Conservation (phyloP, 1,140 invertebrate genomes). For the Drosophila nigrodunni region DNA sequence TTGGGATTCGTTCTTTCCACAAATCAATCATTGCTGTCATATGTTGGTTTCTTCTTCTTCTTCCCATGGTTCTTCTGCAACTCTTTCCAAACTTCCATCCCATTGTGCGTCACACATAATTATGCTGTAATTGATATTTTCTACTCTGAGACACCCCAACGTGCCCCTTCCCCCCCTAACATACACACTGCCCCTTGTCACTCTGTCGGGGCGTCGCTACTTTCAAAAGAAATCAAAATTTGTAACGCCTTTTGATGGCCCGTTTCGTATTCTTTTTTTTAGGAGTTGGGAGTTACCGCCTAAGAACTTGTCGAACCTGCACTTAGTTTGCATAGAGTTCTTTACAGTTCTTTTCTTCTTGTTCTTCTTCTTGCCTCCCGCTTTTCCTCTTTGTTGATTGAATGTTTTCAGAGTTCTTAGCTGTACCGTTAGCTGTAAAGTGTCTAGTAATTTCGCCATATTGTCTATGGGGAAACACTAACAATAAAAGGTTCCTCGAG, state of each 20-base stretch:
- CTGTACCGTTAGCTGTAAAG: constrained; percentile 60
- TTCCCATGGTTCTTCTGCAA: neutral
- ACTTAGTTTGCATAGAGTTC: constrained; percentile 78
- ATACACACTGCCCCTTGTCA: constrained; percentile 6
- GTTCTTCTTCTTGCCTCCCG: neutral
- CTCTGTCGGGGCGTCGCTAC: constrained; percentile 63
- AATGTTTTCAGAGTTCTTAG: constrained; percentile 51
- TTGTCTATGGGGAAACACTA: constrained; percentile 18
- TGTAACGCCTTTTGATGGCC: constrained; percentile 79
- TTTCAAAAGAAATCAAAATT: constrained; percentile 82
- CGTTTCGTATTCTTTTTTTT: constrained; percentile 49
- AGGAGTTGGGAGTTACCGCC: constrained; percentile 30
- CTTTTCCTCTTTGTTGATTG: constrained; percentile 37
- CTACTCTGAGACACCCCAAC: constrained; percentile 22
- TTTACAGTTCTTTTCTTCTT: constrained; percentile 7
- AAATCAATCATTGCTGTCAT: constrained; percentile 80
- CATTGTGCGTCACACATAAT: constrained; percentile 77
- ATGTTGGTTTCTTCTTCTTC: constrained; percentile 15
- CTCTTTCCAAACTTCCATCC: neutral
- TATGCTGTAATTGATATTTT: constrained; percentile 83
- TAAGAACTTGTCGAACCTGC: constrained; percentile 45
- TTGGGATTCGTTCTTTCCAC: constrained; percentile 43
- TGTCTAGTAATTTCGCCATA: constrained; percentile 38
- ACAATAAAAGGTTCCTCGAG: neutral
- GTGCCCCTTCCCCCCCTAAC: neutral